A percentile compares a stretch with the other conserved stretches of the same genome.
Conservation (phyloP, 2,888 invertebrate species). For the Prosopocoilus inquinatus region DNA sequence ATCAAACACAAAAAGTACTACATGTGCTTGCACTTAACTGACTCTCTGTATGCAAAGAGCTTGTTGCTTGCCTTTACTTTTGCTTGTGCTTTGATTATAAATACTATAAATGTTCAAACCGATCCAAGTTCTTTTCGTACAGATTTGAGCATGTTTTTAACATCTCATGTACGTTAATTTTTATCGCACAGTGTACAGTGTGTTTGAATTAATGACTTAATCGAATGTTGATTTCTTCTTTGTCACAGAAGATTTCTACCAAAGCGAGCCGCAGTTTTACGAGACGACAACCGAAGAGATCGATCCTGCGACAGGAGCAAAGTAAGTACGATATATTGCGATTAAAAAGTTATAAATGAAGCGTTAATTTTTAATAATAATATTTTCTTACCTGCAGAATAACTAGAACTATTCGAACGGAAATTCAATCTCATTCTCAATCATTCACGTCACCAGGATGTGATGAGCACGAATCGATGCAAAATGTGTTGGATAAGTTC, state of each 20-base stretch:
- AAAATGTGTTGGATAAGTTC: slow-evolving; percentile 56
- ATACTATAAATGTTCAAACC: not conserved
- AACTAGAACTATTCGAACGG: slow-evolving; percentile 54
- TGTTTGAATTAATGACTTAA: too few relatives aligned
- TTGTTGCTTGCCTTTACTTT: slow-evolving; percentile 27
- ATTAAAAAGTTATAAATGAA: not conserved
- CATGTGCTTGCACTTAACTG: slow-evolving; percentile 38
- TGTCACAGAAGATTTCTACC: slow-evolving; percentile 58
- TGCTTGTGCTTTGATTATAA: slow-evolving; percentile 17
- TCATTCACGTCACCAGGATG: slow-evolving; percentile 39
- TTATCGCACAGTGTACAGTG: too few relatives aligned
- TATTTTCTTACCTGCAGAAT: slow-evolving; percentile 43
- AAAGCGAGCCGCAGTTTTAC: slow-evolving; percentile 57
- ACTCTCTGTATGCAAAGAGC: slow-evolving; percentile 43
- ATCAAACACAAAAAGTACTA: slow-evolving; percentile 25
- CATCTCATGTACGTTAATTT: too few relatives aligned
- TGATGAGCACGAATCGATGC: slow-evolving; percentile 49
- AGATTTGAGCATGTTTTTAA: slow-evolving; percentile 21
- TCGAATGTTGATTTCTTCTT: too few relatives aligned
- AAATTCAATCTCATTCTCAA: slow-evolving; percentile 38
- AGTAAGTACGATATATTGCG: slow-evolving; percentile 46
- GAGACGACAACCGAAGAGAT: slow-evolving; percentile 54
- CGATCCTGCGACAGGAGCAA: slow-evolving; percentile 55
- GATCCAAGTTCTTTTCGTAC: slow-evolving; percentile 42
- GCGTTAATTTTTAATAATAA: not conserved